Evolutionary conservation across 2,113 vertebrate species (phyloP).

Genomic region (Rhodinocichla rosea): DNA sequence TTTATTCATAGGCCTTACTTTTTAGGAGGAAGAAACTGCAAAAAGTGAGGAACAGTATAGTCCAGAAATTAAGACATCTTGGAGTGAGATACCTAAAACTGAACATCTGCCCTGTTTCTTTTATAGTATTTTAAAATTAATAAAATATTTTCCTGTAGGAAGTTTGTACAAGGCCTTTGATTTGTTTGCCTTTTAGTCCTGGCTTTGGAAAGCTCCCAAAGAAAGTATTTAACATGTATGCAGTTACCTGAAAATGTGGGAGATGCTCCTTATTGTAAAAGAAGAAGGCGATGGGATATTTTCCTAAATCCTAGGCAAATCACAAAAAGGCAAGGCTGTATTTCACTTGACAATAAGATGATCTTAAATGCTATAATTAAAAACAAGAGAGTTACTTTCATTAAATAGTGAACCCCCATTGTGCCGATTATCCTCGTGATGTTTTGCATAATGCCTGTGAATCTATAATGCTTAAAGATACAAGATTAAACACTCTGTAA

Average conservation of each 20-base stretch:
- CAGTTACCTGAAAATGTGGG: not conserved
- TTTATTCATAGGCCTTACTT: slow-evolving; percentile 5
- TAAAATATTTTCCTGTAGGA: slow-evolving; percentile 18
- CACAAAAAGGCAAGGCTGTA: not conserved
- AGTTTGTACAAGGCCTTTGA: not conserved
- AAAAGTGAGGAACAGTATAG: not conserved
- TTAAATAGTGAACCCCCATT: slow-evolving; percentile 71
- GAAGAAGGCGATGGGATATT: not conserved
- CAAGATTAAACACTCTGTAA: not conserved
- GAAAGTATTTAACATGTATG: not conserved
- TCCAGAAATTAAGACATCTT: slow-evolving; percentile 1
- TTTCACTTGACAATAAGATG: slow-evolving; percentile 69
- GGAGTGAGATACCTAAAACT: not conserved
- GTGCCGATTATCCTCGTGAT: slow-evolving; percentile 59
- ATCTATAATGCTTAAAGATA: slow-evolving; percentile 60
- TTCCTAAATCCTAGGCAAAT: slow-evolving; percentile 17
- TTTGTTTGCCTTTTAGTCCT: not conserved
- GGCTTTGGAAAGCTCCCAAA: not conserved
- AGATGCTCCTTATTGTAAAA: not conserved
- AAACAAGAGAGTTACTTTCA: slow-evolving; percentile 73
- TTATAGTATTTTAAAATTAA: not conserved
- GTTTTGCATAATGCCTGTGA: slow-evolving; percentile 66
- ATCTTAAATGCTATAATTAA: slow-evolving; percentile 77
- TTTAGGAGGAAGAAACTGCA: not conserved
- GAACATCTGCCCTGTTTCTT: not conserved